Base-by-base conservation (phyloP, 2,113 vertebrate species). In the Amblyopsis rosae region DNA sequence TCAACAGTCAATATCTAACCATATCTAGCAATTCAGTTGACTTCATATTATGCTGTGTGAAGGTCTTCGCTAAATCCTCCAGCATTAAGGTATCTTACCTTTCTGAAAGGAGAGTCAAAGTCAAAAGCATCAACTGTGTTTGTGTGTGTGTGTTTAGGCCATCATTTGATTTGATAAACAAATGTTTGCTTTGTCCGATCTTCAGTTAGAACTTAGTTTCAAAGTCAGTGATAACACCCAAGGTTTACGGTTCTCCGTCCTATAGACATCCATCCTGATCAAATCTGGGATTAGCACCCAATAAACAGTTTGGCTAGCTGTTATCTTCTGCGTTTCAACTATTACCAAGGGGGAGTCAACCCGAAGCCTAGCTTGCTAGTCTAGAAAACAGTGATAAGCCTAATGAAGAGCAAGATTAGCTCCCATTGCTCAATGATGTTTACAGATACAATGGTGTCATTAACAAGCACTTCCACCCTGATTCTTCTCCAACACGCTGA, bases 331-430 rank as follows among this genome's bases (percentile, higher is more conserved):
- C 50, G 71, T 76, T 76, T 62, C 26, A 79, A 70, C 76, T 65
- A 67, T 70, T 73, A 80, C 72, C 72, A 77, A 13, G 56, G 58
- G 70, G 58, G 45, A 35, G 60, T 54, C 59, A 59, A 49, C 17
- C 11, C 62, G 72, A 72, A 83, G 51, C 56, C 19, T 55, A 70
- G 59, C 1, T 6, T 41, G 35, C 35, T 41, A 8, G 35, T 41
- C 66, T 68, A 51, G 59, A 45, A 76, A 62, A 74, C 65, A 79
- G 67, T 75, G 67, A 79, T 78, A 68, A 85, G 82, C 76, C 70
- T 81, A 83, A 79, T 89, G 73, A 73, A 76, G 53, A 72, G 55
- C 0, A 4, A 83, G 83, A 85, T 76, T 62, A 70, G 72, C 67
- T 19, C 56, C 41, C 51, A 60, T 26, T 65, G 41, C 73, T 65